phyloP scores from a whole-genome alignment of 2,797 vertebrate genomes.

The Rhinogobio ventralis region DNA sequence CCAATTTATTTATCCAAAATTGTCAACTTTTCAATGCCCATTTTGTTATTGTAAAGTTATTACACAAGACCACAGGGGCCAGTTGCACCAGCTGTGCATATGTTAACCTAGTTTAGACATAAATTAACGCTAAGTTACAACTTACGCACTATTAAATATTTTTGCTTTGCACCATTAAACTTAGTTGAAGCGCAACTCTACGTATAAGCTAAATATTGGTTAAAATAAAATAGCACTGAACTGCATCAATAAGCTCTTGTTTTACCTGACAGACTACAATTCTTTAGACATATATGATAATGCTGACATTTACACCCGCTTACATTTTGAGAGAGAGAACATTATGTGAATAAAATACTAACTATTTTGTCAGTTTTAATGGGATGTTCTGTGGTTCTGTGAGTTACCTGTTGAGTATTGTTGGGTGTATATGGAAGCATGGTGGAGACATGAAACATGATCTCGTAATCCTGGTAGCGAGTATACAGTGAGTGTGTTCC shows the following conservation, averaged over 20 bases:
- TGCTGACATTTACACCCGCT: too few species aligned
- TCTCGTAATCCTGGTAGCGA: conserved; percentile 93
- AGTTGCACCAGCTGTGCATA: too few species aligned
- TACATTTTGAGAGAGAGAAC: neutral
- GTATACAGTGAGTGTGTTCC: conserved; percentile 94
- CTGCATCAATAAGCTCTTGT: too few species aligned
- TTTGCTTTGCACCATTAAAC: neutral
- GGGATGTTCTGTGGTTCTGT: neutral
- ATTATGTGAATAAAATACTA: neutral
- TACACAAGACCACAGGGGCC: too few species aligned
- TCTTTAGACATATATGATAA: too few species aligned
- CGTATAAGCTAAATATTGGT: neutral
- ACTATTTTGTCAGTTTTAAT: neutral
- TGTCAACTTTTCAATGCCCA: too few species aligned
- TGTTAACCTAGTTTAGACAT: too few species aligned
- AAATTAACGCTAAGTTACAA: too few species aligned
- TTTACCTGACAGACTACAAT: too few species aligned
- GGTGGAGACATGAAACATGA: conserved; percentile 96
- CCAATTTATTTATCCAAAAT: too few species aligned
- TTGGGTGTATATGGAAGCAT: conserved; percentile 95
- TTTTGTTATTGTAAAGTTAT: too few species aligned
- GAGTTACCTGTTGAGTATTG: conserved; percentile 80
- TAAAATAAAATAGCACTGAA: neutral
- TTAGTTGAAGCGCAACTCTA: neutral
- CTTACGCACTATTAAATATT: neutral